Base-by-base conservation (phyloP, 1,140 invertebrate species). In the Tetranychus urticae region DNA sequence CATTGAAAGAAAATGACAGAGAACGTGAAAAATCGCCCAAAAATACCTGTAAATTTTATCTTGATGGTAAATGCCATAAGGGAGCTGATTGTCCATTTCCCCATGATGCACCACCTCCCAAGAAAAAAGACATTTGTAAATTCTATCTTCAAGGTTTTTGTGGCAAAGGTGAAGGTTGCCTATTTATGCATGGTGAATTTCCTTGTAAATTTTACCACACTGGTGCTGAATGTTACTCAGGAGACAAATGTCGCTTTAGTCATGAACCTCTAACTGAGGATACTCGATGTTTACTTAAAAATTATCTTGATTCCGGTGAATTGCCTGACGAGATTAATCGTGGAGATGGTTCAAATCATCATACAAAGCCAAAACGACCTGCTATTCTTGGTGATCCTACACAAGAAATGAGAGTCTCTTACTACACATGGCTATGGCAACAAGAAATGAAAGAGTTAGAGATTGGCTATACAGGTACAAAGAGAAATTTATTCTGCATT, bases 141-240 rank as follows among this genome's bases (percentile, higher is more conserved):
- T 97, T 93, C 75, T 96, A 94, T 74, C 71, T 94, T 48, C 89
- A 87, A 80, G 88, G 91, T 61, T 88, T 86, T 70, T 97, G 92
- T 75, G 85, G 86, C 8, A 96, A 96, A 76, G 81, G 42, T 65
- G 88, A 92, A 65, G 89, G 90, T 72, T 97, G 92, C 76, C 76
- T 89, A 3, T 97, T 92, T 69, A 87, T 97, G 83, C 92, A 97
- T 76, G 82, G 84, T 66, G 90, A 96, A 71, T 97, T 93, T 71
- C 92, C 92, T 45, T 97, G 92, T 74, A 96, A 96, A 77, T 94
- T 86, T 76, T 94, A 84, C 70, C 91, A 97, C 69, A 87, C 88
- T 54, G 89, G 88, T 66, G 78, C 87, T 66, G 82, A 84, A 56
- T 96, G 91, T 72, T 79, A 78, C 64, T 73, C 78, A 31, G 81